Evolutionary conservation across 2,888 invertebrate genomes (phyloP).

Genomic region (Tiphia femorata): DNA sequence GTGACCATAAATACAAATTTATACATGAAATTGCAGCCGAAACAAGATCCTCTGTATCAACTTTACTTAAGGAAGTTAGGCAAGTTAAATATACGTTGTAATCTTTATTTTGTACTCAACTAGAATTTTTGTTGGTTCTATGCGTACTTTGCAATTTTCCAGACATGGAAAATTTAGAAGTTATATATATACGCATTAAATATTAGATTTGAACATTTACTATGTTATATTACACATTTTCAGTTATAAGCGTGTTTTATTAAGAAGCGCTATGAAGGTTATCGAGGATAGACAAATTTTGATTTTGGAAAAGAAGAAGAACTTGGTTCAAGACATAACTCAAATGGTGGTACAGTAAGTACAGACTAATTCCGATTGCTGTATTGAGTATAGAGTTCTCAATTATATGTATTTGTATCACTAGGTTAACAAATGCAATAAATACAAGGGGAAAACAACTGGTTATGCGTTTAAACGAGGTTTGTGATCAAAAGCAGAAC

Average conservation of each 20-base stretch:
- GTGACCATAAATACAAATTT: constrained; percentile 95
- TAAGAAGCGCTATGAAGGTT: constrained; percentile 74
- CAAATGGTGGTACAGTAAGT: constrained; percentile 86
- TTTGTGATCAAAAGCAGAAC: constrained; percentile 82
- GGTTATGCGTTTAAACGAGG: constrained; percentile 84
- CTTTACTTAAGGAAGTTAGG: constrained; percentile 79
- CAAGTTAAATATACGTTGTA: constrained; percentile 42
- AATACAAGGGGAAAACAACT: constrained; percentile 87
- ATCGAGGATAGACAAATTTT: constrained; percentile 87
- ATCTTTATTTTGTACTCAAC: background rate
- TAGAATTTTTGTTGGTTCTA: too few species aligned
- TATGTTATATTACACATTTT: constrained; percentile 7
- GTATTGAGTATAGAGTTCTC: too few species aligned
- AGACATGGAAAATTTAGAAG: background rate
- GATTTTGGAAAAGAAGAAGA: constrained; percentile 88
- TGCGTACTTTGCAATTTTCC: background rate
- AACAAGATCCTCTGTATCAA: constrained; percentile 75
- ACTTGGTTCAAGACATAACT: constrained; percentile 88
- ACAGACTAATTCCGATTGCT: too few species aligned
- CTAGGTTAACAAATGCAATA: constrained; percentile 83
- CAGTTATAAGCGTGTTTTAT: constrained; percentile 63
- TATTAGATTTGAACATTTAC: background rate
- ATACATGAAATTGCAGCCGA: constrained; percentile 89
- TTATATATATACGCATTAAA: background rate
- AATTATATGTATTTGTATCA: constrained; percentile 26